Evolutionary conservation across 2,113 vertebrate genomes (phyloP).

Genomic region (Dinomys branickii): DNA sequence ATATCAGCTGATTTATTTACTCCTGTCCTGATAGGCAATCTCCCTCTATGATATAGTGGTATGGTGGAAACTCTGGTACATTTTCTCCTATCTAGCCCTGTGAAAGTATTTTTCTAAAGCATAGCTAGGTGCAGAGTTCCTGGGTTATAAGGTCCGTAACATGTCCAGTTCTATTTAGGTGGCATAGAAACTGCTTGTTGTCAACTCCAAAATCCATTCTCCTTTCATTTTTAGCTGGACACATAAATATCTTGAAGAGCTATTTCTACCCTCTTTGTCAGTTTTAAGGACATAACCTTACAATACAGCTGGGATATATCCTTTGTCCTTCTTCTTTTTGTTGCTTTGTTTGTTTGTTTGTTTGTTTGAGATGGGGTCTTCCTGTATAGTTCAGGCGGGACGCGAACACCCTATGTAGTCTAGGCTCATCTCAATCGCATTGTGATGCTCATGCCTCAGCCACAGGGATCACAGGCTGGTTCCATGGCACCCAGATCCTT

Average conservation of each 20-base stretch:
- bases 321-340: not conserved
- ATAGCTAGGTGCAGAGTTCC: not conserved
- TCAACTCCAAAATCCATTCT: not conserved
- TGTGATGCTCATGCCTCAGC: not conserved
- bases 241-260: not conserved
- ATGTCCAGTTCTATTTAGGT: not conserved
- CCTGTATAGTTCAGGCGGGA: not conserved
- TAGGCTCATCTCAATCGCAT: not conserved
- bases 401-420: not conserved
- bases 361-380: not conserved
- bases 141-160: not conserved
- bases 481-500: not conserved
- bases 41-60: not conserved
- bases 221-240: not conserved
- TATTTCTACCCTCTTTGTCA: not conserved
- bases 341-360: too few relatives aligned
- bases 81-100: not conserved
- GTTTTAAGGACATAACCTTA: not conserved
- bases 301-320: not conserved
- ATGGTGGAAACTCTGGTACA: not conserved
- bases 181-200: not conserved
- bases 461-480: not conserved
- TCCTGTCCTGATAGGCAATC: not conserved
- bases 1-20: not conserved
- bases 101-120: not conserved